Evolutionary conservation across 2,888 invertebrate species (phyloP).

Genomic region (Alviniconcha strummeri): DNA sequence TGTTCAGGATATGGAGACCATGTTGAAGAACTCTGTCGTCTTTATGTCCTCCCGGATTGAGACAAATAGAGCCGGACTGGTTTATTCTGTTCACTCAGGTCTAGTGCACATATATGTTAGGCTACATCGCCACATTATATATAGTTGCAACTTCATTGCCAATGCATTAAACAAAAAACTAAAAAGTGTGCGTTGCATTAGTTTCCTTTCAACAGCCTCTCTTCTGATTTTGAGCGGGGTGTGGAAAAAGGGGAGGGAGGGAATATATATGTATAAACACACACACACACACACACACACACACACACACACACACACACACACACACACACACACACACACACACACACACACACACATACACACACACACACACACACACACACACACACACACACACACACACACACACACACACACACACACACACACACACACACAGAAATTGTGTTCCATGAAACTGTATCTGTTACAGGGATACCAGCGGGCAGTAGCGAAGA

Average conservation of each 20-base stretch:
- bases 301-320: constrained; percentile 1
- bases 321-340: not conserved
- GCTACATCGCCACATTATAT: too few relatives aligned
- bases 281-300: not conserved
- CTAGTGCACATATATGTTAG: too few relatives aligned
- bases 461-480: not conserved
- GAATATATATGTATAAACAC: not conserved
- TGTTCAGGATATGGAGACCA: too few relatives aligned
- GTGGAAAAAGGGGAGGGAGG: not conserved
- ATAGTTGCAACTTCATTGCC: too few relatives aligned
- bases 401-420: constrained; percentile 2
- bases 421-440: constrained; percentile 11
- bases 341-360: not conserved
- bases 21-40: too few relatives aligned
- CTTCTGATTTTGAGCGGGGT: too few relatives aligned
- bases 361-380: not conserved
- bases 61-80: too few relatives aligned
- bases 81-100: too few relatives aligned
- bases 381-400: not conserved
- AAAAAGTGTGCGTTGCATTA: too few relatives aligned
- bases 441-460: not conserved
- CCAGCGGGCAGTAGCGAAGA: not conserved
- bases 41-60: too few relatives aligned
- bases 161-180: too few relatives aligned
- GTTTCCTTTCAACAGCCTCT: too few relatives aligned